Base-by-base conservation (phyloP, 1,140 invertebrate species). In the Drosophila truncata region DNA sequence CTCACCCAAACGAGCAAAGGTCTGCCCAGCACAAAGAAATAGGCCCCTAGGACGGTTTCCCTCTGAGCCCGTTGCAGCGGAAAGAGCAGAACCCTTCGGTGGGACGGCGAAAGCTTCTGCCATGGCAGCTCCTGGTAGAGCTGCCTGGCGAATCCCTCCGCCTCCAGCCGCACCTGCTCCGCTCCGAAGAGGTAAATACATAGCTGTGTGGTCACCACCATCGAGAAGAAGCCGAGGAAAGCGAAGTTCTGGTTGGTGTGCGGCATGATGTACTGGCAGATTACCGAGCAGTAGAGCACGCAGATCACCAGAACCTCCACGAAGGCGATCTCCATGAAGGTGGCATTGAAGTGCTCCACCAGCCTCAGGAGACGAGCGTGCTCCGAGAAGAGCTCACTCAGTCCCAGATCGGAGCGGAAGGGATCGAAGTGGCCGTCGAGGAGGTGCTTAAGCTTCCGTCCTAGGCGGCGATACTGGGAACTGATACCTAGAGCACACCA, bases 251-350 rank as follows among this genome's bases (percentile, higher is more conserved):
- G 80, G 18, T 83, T 65, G 29, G 60, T 66, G 47, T 83, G 80
- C 4, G 80, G 80, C 80, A 83, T 83, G 2, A 83, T 83, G 44
- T 70, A 83, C 50, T 83, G 80, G 4, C 80, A 83, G 29, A 83
- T 83, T 13, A 83, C 80, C 9, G 80, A 61, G 29, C 80, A 83
- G 35, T 83, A 83, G 8, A 83, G 81, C 46, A 71, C 64, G 7
- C 80, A 83, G 33, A 83, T 83, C 7, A 83, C 16, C 13, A 83
- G 31, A 10, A 83, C 70, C 80, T 83, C 80, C 2, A 83, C 80
- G 16, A 83, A 83, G 25, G 76, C 80, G 5, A 83, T 80, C 20
- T 66, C 64, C 41, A 65, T 66, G 20, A 83, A 84, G 42, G 46
- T 66, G 18, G 14, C 29, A 39, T 84, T 63, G 10, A 84, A 83